These are phyloP conservation scores for Sitophilus oryzae DNA, from an alignment of 1,140 invertebrate species.

Conservation along the genomic window DNA sequence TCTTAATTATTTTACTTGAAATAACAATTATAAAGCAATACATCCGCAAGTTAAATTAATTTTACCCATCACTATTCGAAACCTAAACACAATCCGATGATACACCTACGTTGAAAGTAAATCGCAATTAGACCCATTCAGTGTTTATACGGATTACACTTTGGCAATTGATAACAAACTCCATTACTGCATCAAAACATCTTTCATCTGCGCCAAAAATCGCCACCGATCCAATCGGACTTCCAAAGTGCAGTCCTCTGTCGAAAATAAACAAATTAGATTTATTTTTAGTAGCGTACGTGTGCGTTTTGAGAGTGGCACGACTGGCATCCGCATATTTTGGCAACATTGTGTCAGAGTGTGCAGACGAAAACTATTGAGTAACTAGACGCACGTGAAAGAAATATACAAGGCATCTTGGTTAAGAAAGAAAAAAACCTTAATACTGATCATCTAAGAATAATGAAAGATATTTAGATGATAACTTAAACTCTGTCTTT, in stretches of 20 bases:
- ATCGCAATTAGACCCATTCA: too few species aligned
- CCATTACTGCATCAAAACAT: background rate
- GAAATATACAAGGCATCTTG: too few species aligned
- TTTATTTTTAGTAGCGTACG: background rate
- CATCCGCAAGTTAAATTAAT: too few species aligned
- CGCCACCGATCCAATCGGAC: background rate
- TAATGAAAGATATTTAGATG: too few species aligned
- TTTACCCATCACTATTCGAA: too few species aligned
- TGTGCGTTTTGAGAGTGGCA: background rate
- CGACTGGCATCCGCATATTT: background rate
- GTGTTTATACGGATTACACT: background rate
- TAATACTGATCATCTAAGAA: too few species aligned
- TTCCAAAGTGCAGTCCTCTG: background rate
- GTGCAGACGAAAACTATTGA: background rate
- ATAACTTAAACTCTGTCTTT: too few species aligned
- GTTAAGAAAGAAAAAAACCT: too few species aligned
- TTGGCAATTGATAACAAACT: background rate
- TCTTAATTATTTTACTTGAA: too few species aligned
- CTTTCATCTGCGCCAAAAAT: background rate
- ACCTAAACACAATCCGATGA: too few species aligned
- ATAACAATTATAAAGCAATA: too few species aligned
- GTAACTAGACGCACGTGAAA: background rate
- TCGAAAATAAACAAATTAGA: background rate
- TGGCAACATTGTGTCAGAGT: background rate
- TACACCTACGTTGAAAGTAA: too few species aligned